phyloP scores from a whole-genome alignment of 2,113 vertebrate species.

The Zapus hudsonius region DNA sequence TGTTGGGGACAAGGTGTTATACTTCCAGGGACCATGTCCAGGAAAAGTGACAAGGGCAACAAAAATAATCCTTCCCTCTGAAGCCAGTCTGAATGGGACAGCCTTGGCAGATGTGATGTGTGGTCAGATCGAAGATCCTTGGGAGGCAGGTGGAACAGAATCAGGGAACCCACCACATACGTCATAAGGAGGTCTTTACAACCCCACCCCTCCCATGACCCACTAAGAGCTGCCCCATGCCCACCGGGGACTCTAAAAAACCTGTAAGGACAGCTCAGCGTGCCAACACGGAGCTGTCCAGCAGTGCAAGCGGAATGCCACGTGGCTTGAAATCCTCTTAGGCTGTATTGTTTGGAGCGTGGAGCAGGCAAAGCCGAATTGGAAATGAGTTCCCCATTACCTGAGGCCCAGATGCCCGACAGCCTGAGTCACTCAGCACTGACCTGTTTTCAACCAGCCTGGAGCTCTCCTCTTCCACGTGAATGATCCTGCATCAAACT shows the following conservation, averaged over 20 bases:
- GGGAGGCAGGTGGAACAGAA: neutral
- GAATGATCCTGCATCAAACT: slow-evolving; percentile 15
- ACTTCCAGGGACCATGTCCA: neutral
- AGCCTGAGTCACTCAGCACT: slow-evolving; percentile 26
- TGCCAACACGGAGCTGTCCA: neutral
- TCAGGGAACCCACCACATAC: no score
- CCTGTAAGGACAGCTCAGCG: neutral
- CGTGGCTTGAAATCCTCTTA: neutral
- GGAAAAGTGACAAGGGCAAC: neutral
- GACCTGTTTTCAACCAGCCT: slow-evolving; percentile 57
- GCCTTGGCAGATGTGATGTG: neutral
- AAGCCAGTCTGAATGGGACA: neutral
- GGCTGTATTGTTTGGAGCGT: slow-evolving; percentile 18
- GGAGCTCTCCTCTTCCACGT: slow-evolving; percentile 11
- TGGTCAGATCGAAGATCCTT: neutral
- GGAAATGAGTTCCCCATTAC: slow-evolving; percentile 54
- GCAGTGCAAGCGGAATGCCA: neutral
- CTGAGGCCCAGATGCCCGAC: slow-evolving; percentile 52
- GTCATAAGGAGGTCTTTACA: neutral
- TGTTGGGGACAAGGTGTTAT: neutral
- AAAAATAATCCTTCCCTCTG: slow-evolving; percentile 20
- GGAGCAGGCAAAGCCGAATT: neutral
- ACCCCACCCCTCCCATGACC: neutral
- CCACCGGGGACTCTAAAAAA: neutral
- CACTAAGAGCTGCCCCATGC: neutral